Percentiles rank a stretch among this genome's conserved stretches.
Evolutionary conservation across 2,888 invertebrate genomes (phyloP).

Genomic region (Thelaira solivaga): DNA sequence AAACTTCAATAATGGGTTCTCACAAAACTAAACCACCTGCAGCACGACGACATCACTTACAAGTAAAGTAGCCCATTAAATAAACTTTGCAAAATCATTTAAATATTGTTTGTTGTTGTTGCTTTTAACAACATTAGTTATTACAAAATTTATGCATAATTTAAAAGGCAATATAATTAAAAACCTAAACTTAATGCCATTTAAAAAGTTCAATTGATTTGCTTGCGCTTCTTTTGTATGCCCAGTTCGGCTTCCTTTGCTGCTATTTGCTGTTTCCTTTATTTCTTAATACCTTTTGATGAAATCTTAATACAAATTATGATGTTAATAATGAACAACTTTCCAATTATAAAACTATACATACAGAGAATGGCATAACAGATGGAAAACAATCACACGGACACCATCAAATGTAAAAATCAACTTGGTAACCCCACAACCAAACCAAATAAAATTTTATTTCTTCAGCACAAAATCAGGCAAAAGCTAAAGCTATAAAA

Average conservation of each 20-base stretch:
- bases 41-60: not conserved
- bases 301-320: conserved; percentile 57
- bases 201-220: conserved; percentile 50
- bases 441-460: conserved; percentile 16
- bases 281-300: conserved; percentile 42
- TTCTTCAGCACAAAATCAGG: conserved; percentile 6
- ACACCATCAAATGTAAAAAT: conserved; percentile 35
- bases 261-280: not conserved
- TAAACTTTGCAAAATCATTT: not conserved
- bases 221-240: conserved; percentile 14
- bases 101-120: not conserved
- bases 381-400: conserved; percentile 23
- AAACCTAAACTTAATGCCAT: conserved; percentile 34
- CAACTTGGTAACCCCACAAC: conserved; percentile 29
- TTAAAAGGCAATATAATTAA: conserved; percentile 47
- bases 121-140: not conserved
- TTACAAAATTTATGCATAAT: conserved; percentile 36
- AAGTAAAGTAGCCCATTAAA: not conserved
- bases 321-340: conserved; percentile 57
- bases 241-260: not conserved
- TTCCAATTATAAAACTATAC: conserved; percentile 54
- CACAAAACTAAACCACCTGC: not conserved
- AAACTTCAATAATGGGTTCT: too few relatives aligned
- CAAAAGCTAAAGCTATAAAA: not conserved
- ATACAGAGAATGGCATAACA: conserved; percentile 22